A percentile compares a stretch with the other conserved stretches of the same genome.
Conservation (phyloP, 2,797 vertebrate genomes). For the Simalia tracyae region DNA sequence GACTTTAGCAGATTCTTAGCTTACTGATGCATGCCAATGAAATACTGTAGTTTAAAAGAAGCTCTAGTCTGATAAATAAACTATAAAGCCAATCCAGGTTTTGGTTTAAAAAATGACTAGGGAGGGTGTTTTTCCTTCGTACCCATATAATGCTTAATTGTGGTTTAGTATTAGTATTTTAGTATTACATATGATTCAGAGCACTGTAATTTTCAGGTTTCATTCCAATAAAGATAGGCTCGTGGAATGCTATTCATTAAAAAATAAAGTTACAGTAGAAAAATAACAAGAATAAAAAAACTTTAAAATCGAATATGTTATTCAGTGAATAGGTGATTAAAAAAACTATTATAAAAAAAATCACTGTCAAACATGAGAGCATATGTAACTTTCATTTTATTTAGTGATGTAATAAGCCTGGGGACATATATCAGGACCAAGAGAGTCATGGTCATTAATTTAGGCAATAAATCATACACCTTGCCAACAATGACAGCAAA, state of each 20-base stretch:
- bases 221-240: not conserved
- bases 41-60: not conserved
- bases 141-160: not conserved
- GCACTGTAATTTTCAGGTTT: not conserved
- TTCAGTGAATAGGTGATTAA: constrained; percentile 65
- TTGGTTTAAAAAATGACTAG: not conserved
- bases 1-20: not conserved
- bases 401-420: constrained; percentile 73
- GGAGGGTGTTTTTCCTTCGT: not conserved
- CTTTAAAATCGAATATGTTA: constrained; percentile 37
- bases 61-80: not conserved
- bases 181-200: not conserved
- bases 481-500: constrained; percentile 77
- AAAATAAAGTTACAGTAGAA: not conserved
- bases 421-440: constrained; percentile 74
- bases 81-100: not conserved
- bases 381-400: constrained; percentile 70
- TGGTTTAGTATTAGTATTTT: not conserved
- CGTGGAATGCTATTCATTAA: not conserved
- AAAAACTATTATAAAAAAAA: constrained; percentile 67
- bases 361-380: constrained; percentile 51
- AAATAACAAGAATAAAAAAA: not conserved
- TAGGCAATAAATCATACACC: constrained; percentile 76
- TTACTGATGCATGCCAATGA: not conserved
- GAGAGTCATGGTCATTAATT: constrained; percentile 77